phyloP scores from a whole-genome alignment of 2,113 vertebrate species.

The Cygnus atratus region DNA sequence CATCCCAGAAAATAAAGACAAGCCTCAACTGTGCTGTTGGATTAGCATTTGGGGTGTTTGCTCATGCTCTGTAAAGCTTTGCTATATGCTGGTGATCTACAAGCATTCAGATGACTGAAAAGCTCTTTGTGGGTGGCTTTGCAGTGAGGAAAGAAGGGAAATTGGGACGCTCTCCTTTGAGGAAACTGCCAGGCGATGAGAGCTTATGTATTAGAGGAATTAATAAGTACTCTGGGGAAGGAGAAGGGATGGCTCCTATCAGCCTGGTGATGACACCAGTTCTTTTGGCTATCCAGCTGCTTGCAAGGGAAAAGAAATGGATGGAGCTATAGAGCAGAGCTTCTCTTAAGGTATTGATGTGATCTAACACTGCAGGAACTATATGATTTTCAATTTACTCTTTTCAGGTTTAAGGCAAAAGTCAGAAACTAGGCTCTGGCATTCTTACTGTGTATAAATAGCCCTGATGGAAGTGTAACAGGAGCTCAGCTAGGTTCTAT shows the following conservation, averaged over 20 bases:
- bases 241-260: background rate
- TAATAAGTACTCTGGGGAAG: conserved; percentile 6
- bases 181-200: background rate
- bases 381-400: background rate
- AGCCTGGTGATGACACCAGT: background rate
- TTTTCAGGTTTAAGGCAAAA: conserved; percentile 26
- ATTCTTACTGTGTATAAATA: conserved; percentile 50
- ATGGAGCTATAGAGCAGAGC: background rate
- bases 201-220: background rate
- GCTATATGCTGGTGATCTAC: background rate
- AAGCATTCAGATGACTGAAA: conserved; percentile 15
- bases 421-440: conserved; percentile 31
- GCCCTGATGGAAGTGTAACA: background rate
- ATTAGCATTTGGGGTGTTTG: background rate
- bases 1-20: background rate
- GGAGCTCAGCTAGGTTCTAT: background rate
- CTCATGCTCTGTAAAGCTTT: background rate
- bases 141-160: background rate
- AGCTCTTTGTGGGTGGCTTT: conserved; percentile 24
- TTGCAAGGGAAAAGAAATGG: background rate
- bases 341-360: background rate
- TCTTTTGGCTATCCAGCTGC: background rate
- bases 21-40: background rate
- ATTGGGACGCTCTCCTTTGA: background rate
- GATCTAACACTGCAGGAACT: background rate